Evolutionary conservation across 1,140 invertebrate species (phyloP), one percentile per base, ranked within the genome.

Genomic region (Drosophila auraria): DNA sequence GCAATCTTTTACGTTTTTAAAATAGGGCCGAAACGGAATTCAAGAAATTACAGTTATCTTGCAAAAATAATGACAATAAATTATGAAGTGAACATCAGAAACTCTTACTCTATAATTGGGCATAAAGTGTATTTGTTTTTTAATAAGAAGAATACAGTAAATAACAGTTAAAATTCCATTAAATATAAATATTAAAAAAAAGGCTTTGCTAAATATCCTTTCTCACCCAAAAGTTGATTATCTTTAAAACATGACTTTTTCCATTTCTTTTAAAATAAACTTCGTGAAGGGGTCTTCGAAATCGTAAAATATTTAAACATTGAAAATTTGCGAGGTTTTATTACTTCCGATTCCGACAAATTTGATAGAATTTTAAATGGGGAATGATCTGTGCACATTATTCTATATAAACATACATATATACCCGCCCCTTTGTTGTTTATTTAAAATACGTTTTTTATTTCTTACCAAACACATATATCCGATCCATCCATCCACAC

Each of bases 331-430:
- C 9, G 17, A 68, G 47, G 20, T 69, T 69, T 47, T 69, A 69
- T 65, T 68, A 69, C 64, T 71, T 71, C 68, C 68, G 68, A 71
- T 71, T 71, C 68, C 40, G 68, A 33, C 63, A 53, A 70, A 15
- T 69, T 56, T 68, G 20, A 36, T n/a, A 25, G 25, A 68, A 40
- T 69, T 71, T 56, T 27, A 27, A 54, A 53, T 23, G 62, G 38
- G 40, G 45, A 68, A 56, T 25, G 54, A 70, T 27, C 45, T 42
- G 33, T 47, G 38, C 50, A 71, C n/a, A 53, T 51, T 33, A 36
- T 56, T 38, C 3, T 56, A 38, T 38, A 56, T 56, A 23, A 56
- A 56, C 53, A 38, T 33, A 56, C 53, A 38, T 33, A 30, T 68
- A 30, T 14, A n/a, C 7, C 30, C 49, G 53, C 68, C 50, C 40